Evolutionary conservation across 2,113 vertebrate genomes (phyloP).

Genomic region (Mirza zaza): DNA sequence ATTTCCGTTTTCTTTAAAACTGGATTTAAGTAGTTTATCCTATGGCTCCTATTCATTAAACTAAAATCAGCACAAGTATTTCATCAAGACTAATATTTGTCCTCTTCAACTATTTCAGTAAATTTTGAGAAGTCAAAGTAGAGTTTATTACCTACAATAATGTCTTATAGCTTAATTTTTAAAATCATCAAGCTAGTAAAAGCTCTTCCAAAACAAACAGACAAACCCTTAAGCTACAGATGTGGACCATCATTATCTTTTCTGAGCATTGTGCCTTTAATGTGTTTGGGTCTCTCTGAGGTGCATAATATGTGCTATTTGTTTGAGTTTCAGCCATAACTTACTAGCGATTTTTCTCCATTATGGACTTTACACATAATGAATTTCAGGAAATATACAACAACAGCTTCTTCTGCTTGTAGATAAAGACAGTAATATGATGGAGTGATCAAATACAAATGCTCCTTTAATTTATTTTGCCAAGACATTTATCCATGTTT

Average conservation of each 20-base stretch:
- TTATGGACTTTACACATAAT: conserved; percentile 50
- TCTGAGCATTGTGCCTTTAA: neutral
- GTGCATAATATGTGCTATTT: conserved; percentile 30
- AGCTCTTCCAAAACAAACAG: neutral
- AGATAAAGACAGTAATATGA: conserved; percentile 60
- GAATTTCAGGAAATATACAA: conserved; percentile 52
- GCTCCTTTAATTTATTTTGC: conserved; percentile 75
- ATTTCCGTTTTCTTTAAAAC: conserved; percentile 22
- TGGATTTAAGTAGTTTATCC: neutral
- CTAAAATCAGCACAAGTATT: neutral
- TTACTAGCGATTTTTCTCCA: conserved; percentile 55
- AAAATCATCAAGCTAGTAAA: neutral
- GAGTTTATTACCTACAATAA: neutral
- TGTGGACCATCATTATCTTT: neutral
- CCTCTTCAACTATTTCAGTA: neutral
- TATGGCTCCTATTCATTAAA: neutral
- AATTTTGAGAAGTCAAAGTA: neutral
- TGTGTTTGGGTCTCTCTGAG: neutral
- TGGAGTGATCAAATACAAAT: conserved; percentile 62
- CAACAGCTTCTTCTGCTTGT: conserved; percentile 27
- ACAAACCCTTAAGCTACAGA: neutral
- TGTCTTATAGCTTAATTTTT: conserved; percentile 15
- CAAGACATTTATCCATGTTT: conserved; percentile 64
- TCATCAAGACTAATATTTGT: neutral
- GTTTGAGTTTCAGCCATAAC: conserved; percentile 20